These are phyloP conservation scores for Eulemur rubriventer DNA, from an alignment of 2,797 vertebrate genomes.

Conservation along the genomic window DNA sequence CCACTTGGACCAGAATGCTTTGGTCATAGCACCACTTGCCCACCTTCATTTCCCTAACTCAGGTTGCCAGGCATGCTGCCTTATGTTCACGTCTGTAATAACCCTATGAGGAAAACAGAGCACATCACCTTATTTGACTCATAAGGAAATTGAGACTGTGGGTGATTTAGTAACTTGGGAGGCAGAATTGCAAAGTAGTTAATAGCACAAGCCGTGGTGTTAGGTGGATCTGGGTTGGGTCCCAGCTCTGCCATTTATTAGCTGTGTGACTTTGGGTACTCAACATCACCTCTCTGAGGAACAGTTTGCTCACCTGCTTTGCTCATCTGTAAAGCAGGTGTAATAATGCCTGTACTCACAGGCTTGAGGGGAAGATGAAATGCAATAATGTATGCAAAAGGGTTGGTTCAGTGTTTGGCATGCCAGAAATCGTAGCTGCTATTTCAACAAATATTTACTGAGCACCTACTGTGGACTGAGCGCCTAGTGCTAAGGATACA, in stretches of 20 bases:
- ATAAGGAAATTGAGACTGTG: not conserved
- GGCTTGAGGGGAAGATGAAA: not conserved
- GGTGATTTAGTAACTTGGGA: not conserved
- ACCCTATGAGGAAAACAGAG: not conserved
- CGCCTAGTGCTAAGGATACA: not conserved
- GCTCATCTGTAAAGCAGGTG: not conserved
- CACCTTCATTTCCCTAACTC: not conserved
- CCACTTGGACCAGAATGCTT: not conserved
- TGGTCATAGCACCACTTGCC: not conserved
- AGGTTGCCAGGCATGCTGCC: not conserved
- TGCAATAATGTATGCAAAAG: not conserved
- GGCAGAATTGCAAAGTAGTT: not conserved
- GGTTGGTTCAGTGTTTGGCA: not conserved
- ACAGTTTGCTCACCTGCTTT: not conserved
- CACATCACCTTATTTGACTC: not conserved
- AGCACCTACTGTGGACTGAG: not conserved
- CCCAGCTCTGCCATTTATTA: not conserved
- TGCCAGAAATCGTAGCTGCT: not conserved
- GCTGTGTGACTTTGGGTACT: not conserved
- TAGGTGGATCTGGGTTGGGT: not conserved
- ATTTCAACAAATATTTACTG: slow-evolving; percentile 2
- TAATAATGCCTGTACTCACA: not conserved
- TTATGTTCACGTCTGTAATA: not conserved
- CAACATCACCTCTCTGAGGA: not conserved
- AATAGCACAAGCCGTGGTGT: not conserved